phyloP scores from a whole-genome alignment of 2,888 invertebrate species.

The Microctonus brassicae region DNA sequence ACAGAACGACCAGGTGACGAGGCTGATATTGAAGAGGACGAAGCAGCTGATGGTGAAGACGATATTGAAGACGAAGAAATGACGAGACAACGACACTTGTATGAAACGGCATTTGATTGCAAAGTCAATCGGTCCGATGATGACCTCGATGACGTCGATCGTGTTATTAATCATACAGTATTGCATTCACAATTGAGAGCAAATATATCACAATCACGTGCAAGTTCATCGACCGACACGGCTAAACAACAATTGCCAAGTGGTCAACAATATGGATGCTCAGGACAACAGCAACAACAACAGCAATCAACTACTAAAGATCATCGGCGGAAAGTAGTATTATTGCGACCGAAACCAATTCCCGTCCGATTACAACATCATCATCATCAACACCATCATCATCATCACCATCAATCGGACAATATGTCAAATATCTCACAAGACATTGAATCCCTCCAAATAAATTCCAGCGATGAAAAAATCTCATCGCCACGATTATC shows the following conservation, averaged over 20 bases:
- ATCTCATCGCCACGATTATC: constrained; percentile 71
- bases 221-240: constrained; percentile 61
- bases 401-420: constrained; percentile 54
- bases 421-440: constrained; percentile 62
- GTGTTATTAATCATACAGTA: constrained; percentile 85
- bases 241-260: constrained; percentile 50
- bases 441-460: constrained; percentile 66
- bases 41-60: constrained; percentile 58
- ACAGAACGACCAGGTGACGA: constrained; percentile 62
- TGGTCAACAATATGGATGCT: background rate
- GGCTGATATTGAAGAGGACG: constrained; percentile 70
- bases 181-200: constrained; percentile 66
- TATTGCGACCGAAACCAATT: constrained; percentile 74
- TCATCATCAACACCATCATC: constrained; percentile 58
- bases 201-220: constrained; percentile 54
- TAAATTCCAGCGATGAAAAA: constrained; percentile 65
- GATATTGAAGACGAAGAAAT: constrained; percentile 71
- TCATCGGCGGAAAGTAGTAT: constrained; percentile 70
- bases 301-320: constrained; percentile 50
- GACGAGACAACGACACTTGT: constrained; percentile 80
- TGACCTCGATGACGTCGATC: constrained; percentile 85
- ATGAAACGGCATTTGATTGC: constrained; percentile 92
- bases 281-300: constrained; percentile 41
- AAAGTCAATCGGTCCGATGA: constrained; percentile 86
- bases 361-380: constrained; percentile 70